A percentile compares a stretch with the other conserved stretches of the same genome.
phyloP scores from a whole-genome alignment of 1,140 invertebrate genomes.

The Trichonephila inaurata region DNA sequence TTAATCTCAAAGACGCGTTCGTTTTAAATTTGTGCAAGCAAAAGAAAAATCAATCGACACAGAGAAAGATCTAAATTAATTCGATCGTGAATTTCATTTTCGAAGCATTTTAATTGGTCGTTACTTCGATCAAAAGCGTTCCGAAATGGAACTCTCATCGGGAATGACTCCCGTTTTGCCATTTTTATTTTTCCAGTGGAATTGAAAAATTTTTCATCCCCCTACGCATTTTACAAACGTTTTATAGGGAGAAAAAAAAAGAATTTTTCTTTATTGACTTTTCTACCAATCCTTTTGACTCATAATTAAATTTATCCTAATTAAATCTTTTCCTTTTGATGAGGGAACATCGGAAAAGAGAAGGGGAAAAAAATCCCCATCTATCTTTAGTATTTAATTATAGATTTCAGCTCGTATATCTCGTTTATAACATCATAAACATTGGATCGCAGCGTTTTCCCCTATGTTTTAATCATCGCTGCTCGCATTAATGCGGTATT shows the following conservation, averaged over 20 bases:
- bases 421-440: slow-evolving; percentile 37
- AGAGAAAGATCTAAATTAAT: background rate
- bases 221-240: background rate
- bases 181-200: background rate
- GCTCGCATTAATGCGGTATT: background rate
- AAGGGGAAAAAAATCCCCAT: slow-evolving; percentile 9
- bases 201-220: background rate
- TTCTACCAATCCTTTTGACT: slow-evolving; percentile 12
- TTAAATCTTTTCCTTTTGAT: slow-evolving; percentile 60
- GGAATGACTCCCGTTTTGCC: background rate
- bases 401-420: slow-evolving; percentile 30
- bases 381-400: slow-evolving; percentile 70
- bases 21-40: background rate
- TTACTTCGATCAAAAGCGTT: background rate
- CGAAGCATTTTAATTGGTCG: background rate
- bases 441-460: background rate
- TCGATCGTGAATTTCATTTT: background rate
- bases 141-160: background rate
- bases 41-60: background rate
- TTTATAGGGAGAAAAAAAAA: background rate
- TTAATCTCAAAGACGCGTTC: background rate
- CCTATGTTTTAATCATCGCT: background rate
- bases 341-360: background rate
- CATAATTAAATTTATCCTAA: slow-evolving; percentile 74
- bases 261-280: slow-evolving; percentile 18